Evolutionary conservation across 64 coral and sea anemone species (phyloP).

Genomic region (Pocillopora damicornis): DNA sequence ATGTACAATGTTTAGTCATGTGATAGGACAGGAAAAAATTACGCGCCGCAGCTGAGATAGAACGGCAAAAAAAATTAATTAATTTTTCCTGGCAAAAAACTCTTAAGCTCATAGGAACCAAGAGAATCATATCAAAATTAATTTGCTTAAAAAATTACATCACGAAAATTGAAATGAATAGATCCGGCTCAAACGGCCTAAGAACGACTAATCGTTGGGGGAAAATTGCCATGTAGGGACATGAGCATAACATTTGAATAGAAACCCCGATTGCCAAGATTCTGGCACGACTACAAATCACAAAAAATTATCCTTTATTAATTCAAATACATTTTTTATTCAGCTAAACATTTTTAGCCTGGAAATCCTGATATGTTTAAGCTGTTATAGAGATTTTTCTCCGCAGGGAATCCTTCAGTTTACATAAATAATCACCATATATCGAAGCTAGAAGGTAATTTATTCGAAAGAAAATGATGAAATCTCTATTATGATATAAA

Average conservation of each 20-base stretch:
- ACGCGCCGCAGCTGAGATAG: neutral
- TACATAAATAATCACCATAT: neutral
- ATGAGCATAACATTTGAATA: too few species aligned
- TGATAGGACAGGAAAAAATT: constrained; percentile 32
- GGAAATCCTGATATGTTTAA: too few species aligned
- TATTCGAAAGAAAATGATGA: neutral
- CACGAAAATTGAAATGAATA: too few species aligned
- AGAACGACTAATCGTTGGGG: too few species aligned
- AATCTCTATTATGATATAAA: neutral
- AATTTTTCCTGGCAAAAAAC: neutral
- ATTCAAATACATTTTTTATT: too few species aligned
- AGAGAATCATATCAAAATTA: neutral
- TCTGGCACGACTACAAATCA: too few species aligned
- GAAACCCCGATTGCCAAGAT: too few species aligned
- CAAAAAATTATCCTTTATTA: too few species aligned
- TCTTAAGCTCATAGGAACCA: too few species aligned
- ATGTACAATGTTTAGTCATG: constrained; percentile 64
- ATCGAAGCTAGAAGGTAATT: neutral
- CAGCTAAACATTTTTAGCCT: too few species aligned
- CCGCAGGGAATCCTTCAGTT: neutral
- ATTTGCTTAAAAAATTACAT: neutral
- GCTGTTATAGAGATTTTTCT: neutral
- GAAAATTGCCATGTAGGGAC: too few species aligned
- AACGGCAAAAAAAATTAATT: neutral
- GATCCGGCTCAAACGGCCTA: too few species aligned